Base-by-base conservation (phyloP, 2,888 invertebrate genomes). In the Volucella zonaria region DNA sequence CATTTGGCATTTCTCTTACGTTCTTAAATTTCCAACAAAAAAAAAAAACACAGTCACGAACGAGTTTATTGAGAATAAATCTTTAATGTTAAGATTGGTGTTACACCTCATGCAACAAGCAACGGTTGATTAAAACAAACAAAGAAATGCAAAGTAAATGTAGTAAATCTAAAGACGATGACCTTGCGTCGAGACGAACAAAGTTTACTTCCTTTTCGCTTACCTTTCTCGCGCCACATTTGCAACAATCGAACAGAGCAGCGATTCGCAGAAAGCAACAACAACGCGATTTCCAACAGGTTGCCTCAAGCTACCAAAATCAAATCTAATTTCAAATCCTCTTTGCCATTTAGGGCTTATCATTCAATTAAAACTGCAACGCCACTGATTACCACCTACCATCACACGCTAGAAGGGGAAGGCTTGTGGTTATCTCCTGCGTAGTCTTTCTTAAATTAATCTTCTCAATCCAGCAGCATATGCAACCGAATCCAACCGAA, bases 361-460 rank as follows among this genome's bases (percentile, higher is more conserved):
- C 54, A 73, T 73, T 73, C 62, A 73, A 73, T 73, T 62, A 73
- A 73, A 73, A 73, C 38, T 73, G 62, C 73, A 62, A 45, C 45
- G 38, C 62, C 9, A n/a, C 54, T 73, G 62, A 73, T 62, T 61
- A 42, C 18, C 23, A 61, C 43, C 61, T 31, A 31, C 40, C 40
- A 71, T 71, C 71, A 51, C 31, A 43, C 23, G 1, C 14, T 47
- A 49, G 56, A 2, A 2, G 58, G 58, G 6, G 31, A 31, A 31
- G 18, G 31, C 31, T 31, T 59, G 18, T 43, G 43, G 43, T 9
- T 56, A 14, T 31, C 61, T 74, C 43, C 61, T 43, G 52, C 11
- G 10, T 12, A 18, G 62, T 10, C 45, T 78, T 78, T 18, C 56
- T 49, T 11, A 31, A 78, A 61, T 56, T 45, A 47, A 14, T 54